Conservation (phyloP, 2,888 invertebrate species). For the Clitarchus hookeri region DNA sequence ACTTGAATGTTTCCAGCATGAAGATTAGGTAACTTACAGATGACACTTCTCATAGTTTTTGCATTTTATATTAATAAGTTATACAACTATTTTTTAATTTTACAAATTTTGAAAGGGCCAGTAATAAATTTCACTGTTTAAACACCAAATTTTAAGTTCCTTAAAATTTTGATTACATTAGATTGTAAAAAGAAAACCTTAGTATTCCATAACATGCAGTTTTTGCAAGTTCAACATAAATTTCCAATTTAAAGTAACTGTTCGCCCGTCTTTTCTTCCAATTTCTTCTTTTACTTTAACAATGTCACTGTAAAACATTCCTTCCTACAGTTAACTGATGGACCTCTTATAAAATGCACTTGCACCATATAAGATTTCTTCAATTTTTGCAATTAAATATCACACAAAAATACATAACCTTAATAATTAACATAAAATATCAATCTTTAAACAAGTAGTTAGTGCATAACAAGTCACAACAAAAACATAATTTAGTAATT, state of each 20-base stretch:
- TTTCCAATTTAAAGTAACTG: not conserved
- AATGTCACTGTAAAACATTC: not conserved
- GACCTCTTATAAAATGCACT: not conserved
- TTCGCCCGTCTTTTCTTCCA: not conserved
- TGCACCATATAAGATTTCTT: not conserved
- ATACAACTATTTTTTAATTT: too few species aligned
- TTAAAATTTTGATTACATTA: not conserved
- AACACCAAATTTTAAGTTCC: not conserved
- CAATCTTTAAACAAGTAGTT: not conserved
- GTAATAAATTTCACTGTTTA: too few species aligned
- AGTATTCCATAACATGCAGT: not conserved
- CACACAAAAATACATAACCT: conserved; percentile 5
- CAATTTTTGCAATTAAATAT: not conserved
- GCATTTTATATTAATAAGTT: too few species aligned
- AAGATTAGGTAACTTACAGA: not conserved
- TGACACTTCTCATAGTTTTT: too few species aligned
- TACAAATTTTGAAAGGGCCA: too few species aligned
- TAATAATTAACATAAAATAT: not conserved
- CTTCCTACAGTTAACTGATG: not conserved
- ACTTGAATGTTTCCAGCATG: not conserved
- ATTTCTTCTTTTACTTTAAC: not conserved
- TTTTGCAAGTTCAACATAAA: not conserved
- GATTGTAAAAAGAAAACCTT: not conserved
- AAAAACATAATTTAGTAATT: not conserved
- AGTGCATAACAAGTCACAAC: not conserved